Base-by-base conservation (phyloP, 2,113 vertebrate genomes). In the Macroglossus sobrinus region DNA sequence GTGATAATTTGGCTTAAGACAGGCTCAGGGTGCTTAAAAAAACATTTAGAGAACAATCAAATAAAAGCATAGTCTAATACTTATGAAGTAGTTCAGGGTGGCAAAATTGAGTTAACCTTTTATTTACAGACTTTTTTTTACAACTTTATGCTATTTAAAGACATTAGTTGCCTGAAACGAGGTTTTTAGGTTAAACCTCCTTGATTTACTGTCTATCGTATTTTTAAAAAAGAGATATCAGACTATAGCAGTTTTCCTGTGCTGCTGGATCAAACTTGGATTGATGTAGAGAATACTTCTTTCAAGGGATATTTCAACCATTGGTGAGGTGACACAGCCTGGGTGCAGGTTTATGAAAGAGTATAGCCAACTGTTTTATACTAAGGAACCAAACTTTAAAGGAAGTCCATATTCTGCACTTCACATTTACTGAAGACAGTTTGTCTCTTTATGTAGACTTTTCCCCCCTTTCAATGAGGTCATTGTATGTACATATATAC, bases 71-170 rank as follows among this genome's bases (percentile, higher is more conserved):
- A 47, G 9, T 57, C 68, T 88, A 86, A 72, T n/a, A 50, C 33
- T 30, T 63, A 7, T 40, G 30, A 87, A 19, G 43, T 30, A 61
- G 45, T 84, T 80, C 7, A 22, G 10, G 30, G 11, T 78, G 26
- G 35, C 26, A 93, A 89, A 85, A 84, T 63, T 91, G 89, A 74
- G 22, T 92, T 95, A 63, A 79, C 26, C 7, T 85, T 92, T 93
- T 93, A 85, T 75, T 91, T 22, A 86, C 22, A 68, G 28, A 22
- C 13, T 86, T 8, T 76, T 8, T 76, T 94, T 85, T 63, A 66
- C 5, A 76, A 80, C 33, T 1, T 8, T 26, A 22, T 74, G 57
- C 12, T 88, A 93, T 94, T 75, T 78, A 79, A 93, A 90, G 9
- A 90, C 63, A 74, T 75, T 26, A 75, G 8, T 78, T 12, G 15